phyloP scores from a whole-genome alignment of 2,888 invertebrate species.

The Tiphia femorata region DNA sequence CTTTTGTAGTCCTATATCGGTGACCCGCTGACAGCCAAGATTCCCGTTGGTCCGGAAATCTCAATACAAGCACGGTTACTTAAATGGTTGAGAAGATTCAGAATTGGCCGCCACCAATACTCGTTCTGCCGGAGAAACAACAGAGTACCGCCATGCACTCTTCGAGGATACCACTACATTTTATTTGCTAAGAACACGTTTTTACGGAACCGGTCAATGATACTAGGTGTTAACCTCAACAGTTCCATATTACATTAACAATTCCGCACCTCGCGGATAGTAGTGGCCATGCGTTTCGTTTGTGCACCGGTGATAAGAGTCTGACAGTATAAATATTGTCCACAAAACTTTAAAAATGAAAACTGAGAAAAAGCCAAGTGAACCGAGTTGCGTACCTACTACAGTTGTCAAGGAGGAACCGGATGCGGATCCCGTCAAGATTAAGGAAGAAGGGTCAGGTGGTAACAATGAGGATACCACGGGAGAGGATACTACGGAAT shows the following conservation, averaged over 20 bases:
- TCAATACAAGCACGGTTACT: conserved; percentile 10
- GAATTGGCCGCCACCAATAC: conserved; percentile 22
- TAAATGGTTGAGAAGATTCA: conserved; percentile 33
- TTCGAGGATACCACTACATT: conserved; percentile 13
- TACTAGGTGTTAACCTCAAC: conserved; percentile 37
- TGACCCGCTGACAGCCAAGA: conserved; percentile 24
- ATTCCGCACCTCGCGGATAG: conserved; percentile 23
- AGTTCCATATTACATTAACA: conserved; percentile 12
- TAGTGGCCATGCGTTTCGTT: conserved; percentile 44
- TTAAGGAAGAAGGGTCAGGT: conserved; percentile 60
- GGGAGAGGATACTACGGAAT: conserved; percentile 59
- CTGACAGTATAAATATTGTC: conserved; percentile 35
- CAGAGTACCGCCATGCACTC: conserved; percentile 30
- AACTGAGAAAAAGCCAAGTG: conserved; percentile 66
- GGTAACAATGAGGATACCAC: conserved; percentile 61
- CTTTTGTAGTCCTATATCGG: conserved; percentile 9
- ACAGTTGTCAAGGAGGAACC: conserved; percentile 66
- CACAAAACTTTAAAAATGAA: conserved; percentile 56
- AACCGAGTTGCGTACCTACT: conserved; percentile 62
- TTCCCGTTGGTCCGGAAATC: conserved; percentile 1
- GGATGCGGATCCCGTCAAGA: conserved; percentile 63
- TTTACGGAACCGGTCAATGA: conserved; percentile 9
- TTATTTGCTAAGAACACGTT: conserved; percentile 16
- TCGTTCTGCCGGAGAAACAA: conserved; percentile 19
- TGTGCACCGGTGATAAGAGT: conserved; percentile 30